Percentiles rank a stretch among this genome's conserved stretches.
These are phyloP conservation scores for Oligia fasciuncula DNA, from an alignment of 2,888 invertebrate genomes.

Conservation along the genomic window DNA sequence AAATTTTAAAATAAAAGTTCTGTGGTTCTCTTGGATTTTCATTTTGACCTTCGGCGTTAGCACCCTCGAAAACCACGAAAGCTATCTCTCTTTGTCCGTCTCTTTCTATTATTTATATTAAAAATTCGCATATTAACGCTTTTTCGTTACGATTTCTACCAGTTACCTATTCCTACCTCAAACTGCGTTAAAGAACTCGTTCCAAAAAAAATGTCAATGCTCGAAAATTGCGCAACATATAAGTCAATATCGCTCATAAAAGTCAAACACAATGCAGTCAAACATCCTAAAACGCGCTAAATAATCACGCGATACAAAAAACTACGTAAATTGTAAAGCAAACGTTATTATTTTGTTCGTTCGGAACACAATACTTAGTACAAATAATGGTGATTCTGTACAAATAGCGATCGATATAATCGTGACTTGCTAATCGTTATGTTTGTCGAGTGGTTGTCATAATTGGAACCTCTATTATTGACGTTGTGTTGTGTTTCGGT, in stretches of 20 bases:
- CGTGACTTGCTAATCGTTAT: conserved; percentile 68
- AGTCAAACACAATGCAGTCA: conserved; percentile 17
- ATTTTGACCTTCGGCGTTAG: too few species aligned
- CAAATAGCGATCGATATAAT: conserved; percentile 54
- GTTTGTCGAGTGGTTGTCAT: conserved; percentile 61
- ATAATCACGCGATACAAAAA: conserved; percentile 51
- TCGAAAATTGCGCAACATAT: not conserved
- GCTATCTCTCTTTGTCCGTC: too few species aligned
- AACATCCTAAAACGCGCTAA: conserved; percentile 36
- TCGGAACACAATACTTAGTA: conserved; percentile 49
- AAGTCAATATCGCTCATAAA: conserved; percentile 2
- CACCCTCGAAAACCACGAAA: too few species aligned
- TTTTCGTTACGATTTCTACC: too few species aligned
- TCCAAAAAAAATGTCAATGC: not conserved
- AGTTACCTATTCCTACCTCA: too few species aligned
- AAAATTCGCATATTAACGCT: too few species aligned
- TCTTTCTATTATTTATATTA: too few species aligned
- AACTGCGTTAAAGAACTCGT: too few species aligned
- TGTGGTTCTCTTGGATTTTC: too few species aligned
- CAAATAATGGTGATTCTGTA: conserved; percentile 55
- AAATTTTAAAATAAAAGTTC: too few species aligned
- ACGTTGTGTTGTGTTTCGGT: conserved; percentile 24
- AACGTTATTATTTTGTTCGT: conserved; percentile 52
- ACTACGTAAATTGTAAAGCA: conserved; percentile 49
- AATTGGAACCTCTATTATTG: conserved; percentile 50